These are phyloP conservation scores for Calameuta filiformis DNA, from an alignment of 2,888 invertebrate genomes.

Conservation along the genomic window DNA sequence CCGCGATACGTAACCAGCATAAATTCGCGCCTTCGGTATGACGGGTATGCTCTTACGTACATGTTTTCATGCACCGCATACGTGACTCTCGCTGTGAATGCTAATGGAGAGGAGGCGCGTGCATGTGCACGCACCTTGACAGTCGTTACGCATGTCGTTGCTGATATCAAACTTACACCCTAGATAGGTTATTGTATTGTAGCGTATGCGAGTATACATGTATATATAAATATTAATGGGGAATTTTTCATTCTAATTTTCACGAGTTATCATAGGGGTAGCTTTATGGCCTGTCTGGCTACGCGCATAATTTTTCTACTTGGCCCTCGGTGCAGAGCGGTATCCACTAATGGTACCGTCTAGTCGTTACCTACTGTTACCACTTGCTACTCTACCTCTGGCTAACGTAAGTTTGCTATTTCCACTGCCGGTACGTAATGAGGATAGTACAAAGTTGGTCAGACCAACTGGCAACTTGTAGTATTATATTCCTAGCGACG, in stretches of 20 bases:
- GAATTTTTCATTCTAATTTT: too few relatives aligned
- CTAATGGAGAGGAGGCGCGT: not conserved
- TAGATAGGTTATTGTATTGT: too few relatives aligned
- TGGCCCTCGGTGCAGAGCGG: not conserved
- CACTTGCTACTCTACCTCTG: not conserved
- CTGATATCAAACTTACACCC: not conserved
- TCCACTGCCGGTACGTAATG: constrained; percentile 43
- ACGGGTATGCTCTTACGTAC: not conserved
- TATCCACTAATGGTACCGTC: not conserved
- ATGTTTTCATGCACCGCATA: not conserved
- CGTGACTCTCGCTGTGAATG: constrained; percentile 1
- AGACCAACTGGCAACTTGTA: constrained; percentile 29
- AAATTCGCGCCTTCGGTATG: not conserved
- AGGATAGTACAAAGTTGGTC: constrained; percentile 46
- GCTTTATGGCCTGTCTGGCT: not conserved
- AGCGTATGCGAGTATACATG: too few relatives aligned
- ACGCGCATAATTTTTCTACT: not conserved
- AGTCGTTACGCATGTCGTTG: not conserved
- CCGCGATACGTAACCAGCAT: constrained; percentile 1
- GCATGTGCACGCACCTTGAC: not conserved
- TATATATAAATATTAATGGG: too few relatives aligned
- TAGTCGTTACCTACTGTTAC: not conserved
- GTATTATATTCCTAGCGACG: constrained; percentile 43
- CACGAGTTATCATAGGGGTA: not conserved
- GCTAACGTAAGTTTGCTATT: constrained; percentile 32